phyloP scores from a whole-genome alignment of 1,140 invertebrate species.

The Lutraria rhynchaena region DNA sequence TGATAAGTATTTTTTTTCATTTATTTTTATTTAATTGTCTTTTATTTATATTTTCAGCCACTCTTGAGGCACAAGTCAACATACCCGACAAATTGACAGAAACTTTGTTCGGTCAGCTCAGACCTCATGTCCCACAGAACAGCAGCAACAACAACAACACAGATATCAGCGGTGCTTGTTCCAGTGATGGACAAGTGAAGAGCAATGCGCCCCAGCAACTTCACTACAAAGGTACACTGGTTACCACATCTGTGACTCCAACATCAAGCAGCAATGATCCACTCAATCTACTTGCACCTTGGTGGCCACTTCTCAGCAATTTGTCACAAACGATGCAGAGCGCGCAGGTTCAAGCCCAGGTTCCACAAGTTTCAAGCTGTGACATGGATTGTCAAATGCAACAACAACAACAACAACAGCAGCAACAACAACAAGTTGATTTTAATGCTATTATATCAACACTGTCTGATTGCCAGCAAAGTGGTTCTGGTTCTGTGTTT shows the following conservation, averaged over 20 bases:
- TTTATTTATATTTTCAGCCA: constrained; percentile 64
- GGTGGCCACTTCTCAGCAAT: constrained; percentile 77
- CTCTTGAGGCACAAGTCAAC: constrained; percentile 74
- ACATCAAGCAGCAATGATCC: constrained; percentile 68
- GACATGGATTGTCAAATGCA: constrained; percentile 47
- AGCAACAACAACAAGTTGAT: constrained; percentile 44
- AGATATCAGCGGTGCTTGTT: constrained; percentile 13
- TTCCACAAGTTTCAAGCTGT: constrained; percentile 56
- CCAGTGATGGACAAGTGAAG: constrained; percentile 21
- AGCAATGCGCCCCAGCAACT: constrained; percentile 76
- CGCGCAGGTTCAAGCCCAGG: constrained; percentile 60
- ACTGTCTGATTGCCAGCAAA: constrained; percentile 46
- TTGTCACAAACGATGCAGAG: constrained; percentile 72
- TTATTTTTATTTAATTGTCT: constrained; percentile 4
- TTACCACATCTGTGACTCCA: constrained; percentile 75
- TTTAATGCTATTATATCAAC: constrained; percentile 56
- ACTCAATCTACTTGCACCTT: constrained; percentile 71
- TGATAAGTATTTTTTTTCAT: no score
- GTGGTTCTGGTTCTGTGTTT: constrained; percentile 44
- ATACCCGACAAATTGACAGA: constrained; percentile 74
- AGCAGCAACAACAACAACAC: constrained; percentile 57
- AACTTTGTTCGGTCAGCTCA: constrained; percentile 64
- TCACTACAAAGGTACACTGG: constrained; percentile 81
- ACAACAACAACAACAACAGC: no score
- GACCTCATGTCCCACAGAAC: constrained; percentile 53